A percentile compares a stretch with the other conserved stretches of the same genome.
These are phyloP conservation scores for Polypterus senegalus DNA, from an alignment of 2,113 vertebrate genomes.

Conservation along the genomic window DNA sequence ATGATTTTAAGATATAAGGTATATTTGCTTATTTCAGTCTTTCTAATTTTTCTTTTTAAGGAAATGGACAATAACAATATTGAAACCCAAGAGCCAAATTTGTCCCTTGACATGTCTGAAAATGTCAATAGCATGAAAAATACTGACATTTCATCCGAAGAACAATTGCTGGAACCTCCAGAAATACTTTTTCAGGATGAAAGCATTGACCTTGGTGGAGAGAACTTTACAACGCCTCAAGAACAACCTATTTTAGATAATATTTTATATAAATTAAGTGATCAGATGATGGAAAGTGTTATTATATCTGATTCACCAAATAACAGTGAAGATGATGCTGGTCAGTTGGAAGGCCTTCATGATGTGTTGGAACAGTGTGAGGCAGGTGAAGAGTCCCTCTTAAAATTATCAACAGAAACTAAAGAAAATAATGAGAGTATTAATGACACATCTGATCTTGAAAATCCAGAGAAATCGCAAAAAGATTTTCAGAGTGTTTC, in stretches of 20 bases:
- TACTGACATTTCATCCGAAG: rapidly evolving
- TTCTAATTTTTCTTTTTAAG: slow-evolving; percentile 5
- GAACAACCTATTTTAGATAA: slow-evolving; percentile 67
- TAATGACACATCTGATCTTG: slow-evolving; percentile 24
- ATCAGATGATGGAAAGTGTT: slow-evolving; percentile 97
- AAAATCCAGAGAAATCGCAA: slow-evolving; percentile 35
- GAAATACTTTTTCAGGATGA: slow-evolving; percentile 64
- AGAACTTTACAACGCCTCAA: slow-evolving; percentile 60
- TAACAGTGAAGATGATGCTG: slow-evolving; percentile 78
- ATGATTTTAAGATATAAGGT: too few relatives aligned
- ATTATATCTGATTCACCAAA: slow-evolving; percentile 93
- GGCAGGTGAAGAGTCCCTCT: slow-evolving; percentile 21
- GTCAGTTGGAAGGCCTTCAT: slow-evolving; percentile 65
- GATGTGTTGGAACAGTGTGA: slow-evolving; percentile 47
- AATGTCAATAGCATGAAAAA: slow-evolving; percentile 17
- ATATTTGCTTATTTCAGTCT: too few relatives aligned
- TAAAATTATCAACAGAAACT: slow-evolving; percentile 5
- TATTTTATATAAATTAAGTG: slow-evolving; percentile 72
- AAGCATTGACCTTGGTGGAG: slow-evolving; percentile 75
- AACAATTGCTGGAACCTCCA: slow-evolving; percentile 19
- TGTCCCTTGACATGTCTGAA: slow-evolving; percentile 37
- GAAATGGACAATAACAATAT: slow-evolving; percentile 52
- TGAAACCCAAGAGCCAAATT: slow-evolving; percentile 38
- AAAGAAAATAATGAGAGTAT: slow-evolving; percentile 22
- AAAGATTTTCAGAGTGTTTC: slow-evolving; percentile 1